These are phyloP conservation scores for Centruroides sculpturatus DNA, from an alignment of 1,140 invertebrate genomes.

Conservation along the genomic window DNA sequence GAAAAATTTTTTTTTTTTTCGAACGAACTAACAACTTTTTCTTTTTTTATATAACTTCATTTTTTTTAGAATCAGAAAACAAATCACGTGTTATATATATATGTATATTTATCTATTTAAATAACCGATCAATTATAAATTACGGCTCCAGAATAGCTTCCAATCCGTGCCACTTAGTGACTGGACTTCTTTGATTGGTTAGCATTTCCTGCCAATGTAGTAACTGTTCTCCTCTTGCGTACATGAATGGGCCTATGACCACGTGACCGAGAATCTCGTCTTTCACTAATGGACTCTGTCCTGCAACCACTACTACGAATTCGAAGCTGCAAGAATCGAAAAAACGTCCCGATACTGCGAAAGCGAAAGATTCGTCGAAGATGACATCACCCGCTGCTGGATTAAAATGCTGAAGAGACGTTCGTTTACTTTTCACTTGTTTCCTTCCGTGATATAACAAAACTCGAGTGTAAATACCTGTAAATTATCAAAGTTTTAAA, in stretches of 20 bases:
- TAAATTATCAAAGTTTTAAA: neutral
- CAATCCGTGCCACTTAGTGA: constrained; percentile 46
- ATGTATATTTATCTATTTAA: no score
- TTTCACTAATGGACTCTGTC: neutral
- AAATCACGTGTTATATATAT: no score
- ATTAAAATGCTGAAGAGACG: constrained; percentile 6
- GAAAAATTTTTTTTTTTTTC: no score
- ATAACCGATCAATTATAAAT: no score
- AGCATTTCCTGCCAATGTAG: constrained; percentile 37
- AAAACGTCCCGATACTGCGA: constrained; percentile 22
- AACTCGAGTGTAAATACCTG: constrained; percentile 25
- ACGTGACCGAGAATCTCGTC: constrained; percentile 7
- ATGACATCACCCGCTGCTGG: constrained; percentile 18
- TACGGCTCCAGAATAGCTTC: neutral
- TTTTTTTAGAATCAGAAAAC: no score
- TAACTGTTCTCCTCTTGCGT: constrained; percentile 26
- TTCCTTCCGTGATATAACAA: constrained; percentile 25
- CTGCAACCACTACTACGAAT: constrained; percentile 17
- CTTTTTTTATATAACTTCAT: no score
- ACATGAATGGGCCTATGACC: constrained; percentile 29
- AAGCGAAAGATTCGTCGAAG: constrained; percentile 28
- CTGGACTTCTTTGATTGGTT: constrained; percentile 46
- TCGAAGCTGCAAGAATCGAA: constrained; percentile 26
- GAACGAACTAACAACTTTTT: no score
- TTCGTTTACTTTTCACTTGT: constrained; percentile 26